Conservation (phyloP, 2,113 vertebrate genomes). For the Corapipo altera region DNA sequence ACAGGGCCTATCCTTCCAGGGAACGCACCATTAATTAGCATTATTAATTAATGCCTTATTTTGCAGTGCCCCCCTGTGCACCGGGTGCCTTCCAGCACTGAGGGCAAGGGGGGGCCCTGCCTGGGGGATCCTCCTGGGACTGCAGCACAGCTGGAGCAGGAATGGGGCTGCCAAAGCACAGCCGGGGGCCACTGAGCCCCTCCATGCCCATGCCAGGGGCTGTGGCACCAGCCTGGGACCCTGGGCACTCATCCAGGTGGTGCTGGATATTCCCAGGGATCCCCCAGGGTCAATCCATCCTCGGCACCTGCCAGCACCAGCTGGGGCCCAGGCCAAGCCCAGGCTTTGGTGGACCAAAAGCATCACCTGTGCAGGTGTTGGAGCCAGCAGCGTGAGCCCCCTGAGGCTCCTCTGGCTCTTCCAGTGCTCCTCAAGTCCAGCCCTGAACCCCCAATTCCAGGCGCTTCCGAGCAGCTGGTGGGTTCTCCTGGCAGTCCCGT, state of each 20-base stretch:
- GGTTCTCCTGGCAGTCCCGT: not conserved
- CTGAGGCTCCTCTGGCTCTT: not conserved
- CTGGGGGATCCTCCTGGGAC: not conserved
- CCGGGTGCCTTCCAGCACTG: not conserved
- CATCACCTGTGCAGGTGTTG: accelerated
- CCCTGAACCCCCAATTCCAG: accelerated
- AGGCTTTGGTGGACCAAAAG: not conserved
- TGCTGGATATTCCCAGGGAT: not conserved
- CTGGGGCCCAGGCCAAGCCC: too few species aligned
- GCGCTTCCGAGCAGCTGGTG: accelerated
- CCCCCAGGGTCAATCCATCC: not conserved
- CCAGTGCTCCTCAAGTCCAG: not conserved
- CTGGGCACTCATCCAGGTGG: accelerated
- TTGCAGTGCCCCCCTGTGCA: conserved; percentile 48
- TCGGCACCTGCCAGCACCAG: accelerated
- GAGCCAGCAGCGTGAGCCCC: accelerated
- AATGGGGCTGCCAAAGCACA: not conserved
- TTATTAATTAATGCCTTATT: conserved; percentile 14
- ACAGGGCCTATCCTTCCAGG: not conserved
- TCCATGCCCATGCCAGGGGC: accelerated
- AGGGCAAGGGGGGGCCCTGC: not conserved
- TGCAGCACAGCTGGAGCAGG: not conserved
- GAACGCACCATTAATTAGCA: not conserved
- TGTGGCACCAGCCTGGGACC: not conserved
- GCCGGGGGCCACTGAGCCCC: not conserved